phyloP scores from a whole-genome alignment of 1,140 invertebrate genomes.

The Euura saliciscinereae region DNA sequence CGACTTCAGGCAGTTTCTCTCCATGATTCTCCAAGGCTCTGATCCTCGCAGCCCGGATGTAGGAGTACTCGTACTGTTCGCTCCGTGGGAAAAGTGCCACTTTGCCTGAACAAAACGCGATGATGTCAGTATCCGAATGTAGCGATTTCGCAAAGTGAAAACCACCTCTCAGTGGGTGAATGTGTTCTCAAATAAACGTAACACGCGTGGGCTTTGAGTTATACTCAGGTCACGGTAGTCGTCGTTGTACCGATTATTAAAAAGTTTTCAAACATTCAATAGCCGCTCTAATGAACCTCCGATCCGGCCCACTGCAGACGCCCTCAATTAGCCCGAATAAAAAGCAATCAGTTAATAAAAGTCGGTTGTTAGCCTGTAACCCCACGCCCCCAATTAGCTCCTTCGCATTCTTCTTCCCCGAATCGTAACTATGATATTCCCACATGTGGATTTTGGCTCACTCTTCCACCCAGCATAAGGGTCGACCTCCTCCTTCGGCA shows the following conservation, averaged over 20 bases:
- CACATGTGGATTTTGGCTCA: too few species aligned
- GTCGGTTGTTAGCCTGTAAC: neutral
- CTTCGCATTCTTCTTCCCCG: too few species aligned
- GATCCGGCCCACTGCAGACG: neutral
- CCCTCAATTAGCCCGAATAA: neutral
- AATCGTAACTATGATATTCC: too few species aligned
- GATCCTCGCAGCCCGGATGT: neutral
- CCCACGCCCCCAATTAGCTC: neutral
- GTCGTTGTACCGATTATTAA: too few species aligned
- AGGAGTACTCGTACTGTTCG: conserved; percentile 8
- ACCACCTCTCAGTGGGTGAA: too few species aligned
- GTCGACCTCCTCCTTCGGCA: neutral
- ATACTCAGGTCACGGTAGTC: too few species aligned
- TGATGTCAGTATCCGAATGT: too few species aligned
- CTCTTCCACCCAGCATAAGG: neutral
- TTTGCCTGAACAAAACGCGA: neutral
- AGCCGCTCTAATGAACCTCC: neutral
- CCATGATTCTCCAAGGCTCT: neutral
- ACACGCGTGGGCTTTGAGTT: too few species aligned
- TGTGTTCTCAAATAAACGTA: too few species aligned
- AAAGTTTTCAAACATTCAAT: conserved; percentile 1
- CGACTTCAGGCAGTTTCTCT: neutral
- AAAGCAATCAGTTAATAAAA: neutral
- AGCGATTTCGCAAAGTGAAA: too few species aligned
- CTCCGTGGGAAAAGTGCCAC: conserved; percentile 6